These are phyloP conservation scores for Phalanger gymnotis DNA, from an alignment of 2,797 vertebrate genomes.

Conservation along the genomic window DNA sequence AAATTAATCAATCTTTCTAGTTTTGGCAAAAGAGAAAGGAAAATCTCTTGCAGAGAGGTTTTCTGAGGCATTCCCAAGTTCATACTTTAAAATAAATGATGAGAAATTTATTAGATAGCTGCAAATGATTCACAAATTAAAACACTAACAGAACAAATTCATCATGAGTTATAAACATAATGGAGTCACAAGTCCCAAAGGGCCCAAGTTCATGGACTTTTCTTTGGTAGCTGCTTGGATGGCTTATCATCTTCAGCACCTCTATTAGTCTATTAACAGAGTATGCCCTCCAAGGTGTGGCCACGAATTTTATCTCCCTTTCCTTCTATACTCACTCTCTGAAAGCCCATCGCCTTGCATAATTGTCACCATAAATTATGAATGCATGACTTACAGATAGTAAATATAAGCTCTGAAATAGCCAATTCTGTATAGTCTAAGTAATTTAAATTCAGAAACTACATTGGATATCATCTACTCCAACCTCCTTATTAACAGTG, in stretches of 20 bases:
- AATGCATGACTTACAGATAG: not conserved
- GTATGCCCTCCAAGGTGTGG: constrained; percentile 41
- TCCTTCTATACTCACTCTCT: not conserved
- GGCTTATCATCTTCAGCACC: constrained; percentile 59
- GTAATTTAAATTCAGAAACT: not conserved
- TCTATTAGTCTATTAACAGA: constrained; percentile 62
- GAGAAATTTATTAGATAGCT: constrained; percentile 70
- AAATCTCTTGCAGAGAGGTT: constrained; percentile 63
- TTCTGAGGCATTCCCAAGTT: constrained; percentile 61
- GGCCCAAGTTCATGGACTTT: constrained; percentile 38
- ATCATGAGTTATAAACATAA: constrained; percentile 75
- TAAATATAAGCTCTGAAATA: not conserved
- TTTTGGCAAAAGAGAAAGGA: constrained; percentile 60
- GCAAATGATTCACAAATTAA: constrained; percentile 75
- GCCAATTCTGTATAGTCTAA: not conserved
- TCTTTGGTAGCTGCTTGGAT: constrained; percentile 45
- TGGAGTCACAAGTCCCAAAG: constrained; percentile 50
- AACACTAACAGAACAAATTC: constrained; percentile 67
- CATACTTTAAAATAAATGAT: constrained; percentile 63
- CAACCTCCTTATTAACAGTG: not conserved
- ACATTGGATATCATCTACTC: not conserved
- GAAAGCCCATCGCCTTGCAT: not conserved
- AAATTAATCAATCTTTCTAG: constrained; percentile 76
- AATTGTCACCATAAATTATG: not conserved
- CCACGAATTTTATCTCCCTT: constrained; percentile 44